A percentile compares a stretch with the other conserved stretches of the same genome.
phyloP scores from a whole-genome alignment of 2,113 vertebrate species.

The Zosterops hypoxanthus region DNA sequence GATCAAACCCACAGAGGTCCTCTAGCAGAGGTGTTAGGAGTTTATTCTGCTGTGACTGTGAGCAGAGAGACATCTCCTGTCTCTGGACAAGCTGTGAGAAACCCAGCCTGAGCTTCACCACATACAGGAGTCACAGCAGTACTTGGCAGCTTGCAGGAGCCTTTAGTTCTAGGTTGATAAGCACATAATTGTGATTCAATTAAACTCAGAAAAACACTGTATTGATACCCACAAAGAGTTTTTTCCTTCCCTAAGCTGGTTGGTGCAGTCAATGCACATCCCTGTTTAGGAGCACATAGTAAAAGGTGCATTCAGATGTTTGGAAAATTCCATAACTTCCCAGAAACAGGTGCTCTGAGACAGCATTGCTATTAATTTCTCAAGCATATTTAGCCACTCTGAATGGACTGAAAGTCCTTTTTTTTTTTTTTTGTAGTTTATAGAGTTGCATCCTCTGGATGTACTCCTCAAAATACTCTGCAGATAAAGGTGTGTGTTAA shows the following conservation, averaged over 20 bases:
- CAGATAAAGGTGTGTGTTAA: background rate
- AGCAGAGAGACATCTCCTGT: background rate
- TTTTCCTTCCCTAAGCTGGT: background rate
- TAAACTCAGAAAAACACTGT: background rate
- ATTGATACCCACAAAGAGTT: background rate
- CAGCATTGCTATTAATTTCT: background rate
- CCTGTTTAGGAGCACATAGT: background rate
- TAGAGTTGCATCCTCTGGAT: background rate
- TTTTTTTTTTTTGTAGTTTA: background rate
- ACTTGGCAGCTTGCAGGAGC: background rate
- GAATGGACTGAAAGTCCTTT: background rate
- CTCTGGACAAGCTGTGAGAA: background rate
- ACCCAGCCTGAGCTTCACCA: background rate
- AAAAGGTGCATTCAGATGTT: background rate
- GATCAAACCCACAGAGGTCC: background rate
- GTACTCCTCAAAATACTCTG: background rate
- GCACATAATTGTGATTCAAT: background rate
- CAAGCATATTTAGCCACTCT: background rate
- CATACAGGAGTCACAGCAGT: background rate
- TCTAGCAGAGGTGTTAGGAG: background rate
- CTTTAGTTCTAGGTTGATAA: background rate
- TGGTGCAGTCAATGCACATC: background rate
- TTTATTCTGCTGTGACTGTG: background rate
- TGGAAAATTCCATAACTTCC: slow-evolving; percentile 13
- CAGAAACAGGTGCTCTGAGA: background rate